Evolutionary conservation across 2,888 invertebrate genomes (phyloP), one percentile per base, ranked within the genome.

Genomic region (Ophion ventricosus): DNA sequence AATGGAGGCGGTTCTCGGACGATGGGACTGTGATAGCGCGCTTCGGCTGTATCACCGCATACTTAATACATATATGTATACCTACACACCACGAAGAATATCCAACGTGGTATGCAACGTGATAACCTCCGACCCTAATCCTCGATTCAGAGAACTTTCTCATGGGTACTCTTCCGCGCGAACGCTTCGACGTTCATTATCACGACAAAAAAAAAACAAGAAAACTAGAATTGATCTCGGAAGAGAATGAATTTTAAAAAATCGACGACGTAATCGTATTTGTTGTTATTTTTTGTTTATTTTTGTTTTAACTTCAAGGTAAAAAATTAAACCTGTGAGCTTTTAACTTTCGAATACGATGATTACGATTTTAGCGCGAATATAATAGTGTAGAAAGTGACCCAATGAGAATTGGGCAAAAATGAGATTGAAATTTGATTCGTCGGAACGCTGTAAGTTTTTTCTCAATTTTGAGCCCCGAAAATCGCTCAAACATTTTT

Each of bases 101-200:
- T 63, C 4, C 59, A 43, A 69, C 69, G 73, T 63, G 49, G 49
- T 49, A 49, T 49, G 20, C 49, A 49, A 54, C 67, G 57, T 49
- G 70, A 75, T 81, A 69, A 75, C 78, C 67, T 75, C 67, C 67
- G 67, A 75, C 66, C 77, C 78, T 77, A 88, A 90, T 90, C 88
- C 88, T 90, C 89, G 90, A 90, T 90, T 90, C 90, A 89, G 88
- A 87, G 88, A 88, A 87, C 85, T 79, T 82, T 80, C 87, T 87
- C 59, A 67, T 63, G 64, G 77, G 61, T 84, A 73, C 81, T 66
- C 73, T 35, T 73, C 49, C 72, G 17, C 54, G 40, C 40, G 49
- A 56, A 67, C 25, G 29, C 57, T 43, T 69, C 57, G 20, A 77
- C 73, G 80, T 72, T 80, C 70, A 61, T 77, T 82, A 77, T 70